A percentile compares a stretch with the other conserved stretches of the same genome.
Conservation (phyloP, 2,888 invertebrate species). For the Thyatira batis region DNA sequence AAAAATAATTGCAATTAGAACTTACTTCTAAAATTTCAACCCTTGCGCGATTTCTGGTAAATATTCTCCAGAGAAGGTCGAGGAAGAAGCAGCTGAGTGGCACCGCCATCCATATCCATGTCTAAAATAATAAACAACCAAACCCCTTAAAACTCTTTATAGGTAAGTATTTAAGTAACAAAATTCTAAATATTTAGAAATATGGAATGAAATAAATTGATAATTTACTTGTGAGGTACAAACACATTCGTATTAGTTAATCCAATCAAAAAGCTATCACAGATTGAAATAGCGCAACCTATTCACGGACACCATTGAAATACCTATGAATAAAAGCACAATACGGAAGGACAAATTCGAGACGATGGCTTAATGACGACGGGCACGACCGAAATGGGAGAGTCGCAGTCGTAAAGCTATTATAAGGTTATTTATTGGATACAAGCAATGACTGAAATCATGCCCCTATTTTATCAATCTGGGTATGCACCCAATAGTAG, state of each 20-base stretch:
- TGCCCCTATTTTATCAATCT: no score
- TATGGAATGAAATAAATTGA: no score
- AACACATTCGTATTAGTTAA: not conserved
- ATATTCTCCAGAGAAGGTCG: constrained; percentile 70
- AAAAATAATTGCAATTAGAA: constrained; percentile 9
- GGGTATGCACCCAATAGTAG: no score
- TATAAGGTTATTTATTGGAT: not conserved
- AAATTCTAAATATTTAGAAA: no score
- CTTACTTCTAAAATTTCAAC: constrained; percentile 65
- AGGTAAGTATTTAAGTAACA: no score
- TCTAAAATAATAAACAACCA: constrained; percentile 55
- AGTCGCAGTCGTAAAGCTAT: not conserved
- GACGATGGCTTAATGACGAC: not conserved
- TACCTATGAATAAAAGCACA: constrained; percentile 5
- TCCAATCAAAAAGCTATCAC: not conserved
- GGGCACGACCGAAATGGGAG: not conserved
- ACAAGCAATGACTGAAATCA: not conserved
- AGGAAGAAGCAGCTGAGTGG: constrained; percentile 62
- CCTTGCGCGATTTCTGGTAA: constrained; percentile 59
- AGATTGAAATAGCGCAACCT: not conserved
- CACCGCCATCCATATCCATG: constrained; percentile 71
- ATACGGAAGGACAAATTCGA: constrained; percentile 10
- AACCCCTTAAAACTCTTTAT: not conserved
- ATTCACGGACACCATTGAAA: not conserved
- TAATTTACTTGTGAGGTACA: no score